Evolutionary conservation across 1,140 invertebrate species (phyloP), one percentile per base, ranked within the genome.

Genomic region (Sminthurinus signatus): DNA sequence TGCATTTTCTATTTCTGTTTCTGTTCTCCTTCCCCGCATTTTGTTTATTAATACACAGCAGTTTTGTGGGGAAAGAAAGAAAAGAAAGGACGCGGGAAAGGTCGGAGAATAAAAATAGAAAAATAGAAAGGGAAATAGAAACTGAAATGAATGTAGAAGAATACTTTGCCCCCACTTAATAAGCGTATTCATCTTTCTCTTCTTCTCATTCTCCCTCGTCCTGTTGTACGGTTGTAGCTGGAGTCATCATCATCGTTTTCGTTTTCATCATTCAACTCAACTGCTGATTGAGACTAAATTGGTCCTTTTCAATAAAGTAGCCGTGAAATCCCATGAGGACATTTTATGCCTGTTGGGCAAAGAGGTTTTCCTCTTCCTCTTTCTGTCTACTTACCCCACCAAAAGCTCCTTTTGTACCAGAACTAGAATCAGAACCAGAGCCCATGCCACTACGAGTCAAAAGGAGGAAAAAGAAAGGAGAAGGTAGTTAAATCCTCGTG

Each of bases 301-400:
- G 68, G 31, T 50, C 57, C 61, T 54, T 65, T 69, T 69, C 63
- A 69, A 65, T 62, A 52, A 66, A 65, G 56, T 56, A 32, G 57
- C 57, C 36, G 52, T 68, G 42, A 58, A 62, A 64, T 64, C 67
- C 60, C 67, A 21, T 42, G 52, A 59, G 67, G 46, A 23, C 43
- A 68, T 65, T 68, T 68, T 52, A 65, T 64, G 62, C 59, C 67
- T 51, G 50, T 46, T 55, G 66, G 58, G 42, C 59, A 62, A 29
- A 59, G 39, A 39, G 28, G 8, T 39, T 39, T 56, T 17, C 32
- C 28, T 39, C 54, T 42, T 31, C 23, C 29, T 56, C n/a, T 48
- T 4, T 10, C 44, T 25, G 44, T 48, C 44, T 48, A 12, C 39
- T 42, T 42, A 12, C 39, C 39, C 39, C 10, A 42, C 10, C 39